Percentiles rank a stretch among this genome's conserved stretches.
phyloP scores from a whole-genome alignment of 2,888 invertebrate genomes.

The Copidosoma aretas region DNA sequence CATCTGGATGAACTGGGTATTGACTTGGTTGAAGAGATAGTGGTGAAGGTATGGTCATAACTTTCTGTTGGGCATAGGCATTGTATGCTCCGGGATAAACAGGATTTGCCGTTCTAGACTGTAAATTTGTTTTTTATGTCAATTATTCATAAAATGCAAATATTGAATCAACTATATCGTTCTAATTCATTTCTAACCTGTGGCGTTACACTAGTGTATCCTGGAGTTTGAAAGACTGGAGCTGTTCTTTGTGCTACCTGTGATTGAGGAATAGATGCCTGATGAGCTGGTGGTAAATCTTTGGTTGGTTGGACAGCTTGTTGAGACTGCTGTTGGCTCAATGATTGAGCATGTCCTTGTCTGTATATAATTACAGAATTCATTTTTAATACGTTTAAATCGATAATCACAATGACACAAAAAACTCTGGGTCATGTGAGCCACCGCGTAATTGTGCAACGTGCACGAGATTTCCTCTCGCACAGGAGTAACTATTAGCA shows the following conservation, averaged over 20 bases:
- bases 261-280: conserved; percentile 59
- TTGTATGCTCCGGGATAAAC: conserved; percentile 50
- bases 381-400: background rate
- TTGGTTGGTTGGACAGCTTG: conserved; percentile 51
- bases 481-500: too few species aligned
- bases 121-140: conserved; percentile 11
- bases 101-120: conserved; percentile 48
- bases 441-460: too few species aligned
- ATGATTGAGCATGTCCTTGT: conserved; percentile 55
- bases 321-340: conserved; percentile 54
- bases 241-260: conserved; percentile 52
- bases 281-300: conserved; percentile 60
- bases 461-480: too few species aligned
- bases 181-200: conserved; percentile 47
- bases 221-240: conserved; percentile 54
- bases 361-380: conserved; percentile 41
- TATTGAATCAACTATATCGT: conserved; percentile 1
- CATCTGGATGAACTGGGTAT: conserved; percentile 90
- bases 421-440: too few species aligned
- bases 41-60: conserved; percentile 50
- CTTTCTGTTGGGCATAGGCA: conserved; percentile 54
- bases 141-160: background rate
- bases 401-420: too few species aligned
- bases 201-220: conserved; percentile 55
- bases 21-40: conserved; percentile 55